phyloP scores from a whole-genome alignment of 2,888 invertebrate genomes.

The Oxystoma pomonae region DNA sequence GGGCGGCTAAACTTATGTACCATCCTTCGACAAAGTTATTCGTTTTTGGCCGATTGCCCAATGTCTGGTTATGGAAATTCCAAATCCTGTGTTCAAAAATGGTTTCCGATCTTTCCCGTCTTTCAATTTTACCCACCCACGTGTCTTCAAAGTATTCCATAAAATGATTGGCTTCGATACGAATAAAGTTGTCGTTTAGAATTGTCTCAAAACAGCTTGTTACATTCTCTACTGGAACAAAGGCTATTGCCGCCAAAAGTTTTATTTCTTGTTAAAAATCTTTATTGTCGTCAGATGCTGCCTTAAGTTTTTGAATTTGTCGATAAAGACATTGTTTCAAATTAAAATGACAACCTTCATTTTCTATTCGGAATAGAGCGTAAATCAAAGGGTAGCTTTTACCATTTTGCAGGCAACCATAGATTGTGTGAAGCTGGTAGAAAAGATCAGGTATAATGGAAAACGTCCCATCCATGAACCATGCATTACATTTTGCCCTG shows the following conservation, averaged over 20 bases:
- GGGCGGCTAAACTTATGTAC: background rate
- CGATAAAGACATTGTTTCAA: background rate
- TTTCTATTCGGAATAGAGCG: background rate
- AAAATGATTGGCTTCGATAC: background rate
- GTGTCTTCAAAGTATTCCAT: background rate
- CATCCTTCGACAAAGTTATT: background rate
- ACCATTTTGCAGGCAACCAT: background rate
- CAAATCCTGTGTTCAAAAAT: background rate
- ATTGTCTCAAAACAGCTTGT: background rate
- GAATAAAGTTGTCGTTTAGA: background rate
- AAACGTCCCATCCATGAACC: conserved; percentile 2
- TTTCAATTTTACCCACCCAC: background rate
- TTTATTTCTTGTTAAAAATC: background rate
- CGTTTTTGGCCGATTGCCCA: background rate
- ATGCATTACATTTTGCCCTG: background rate
- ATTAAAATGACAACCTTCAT: background rate
- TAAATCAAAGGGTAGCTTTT: background rate
- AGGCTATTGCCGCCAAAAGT: background rate
- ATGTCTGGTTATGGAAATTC: background rate
- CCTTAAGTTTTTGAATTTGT: background rate
- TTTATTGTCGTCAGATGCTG: background rate
- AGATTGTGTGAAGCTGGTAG: background rate
- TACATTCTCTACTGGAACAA: background rate
- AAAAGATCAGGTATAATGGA: background rate
- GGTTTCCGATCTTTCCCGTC: background rate